Percentiles rank a stretch among this genome's conserved stretches.
These are phyloP conservation scores for Heterodera filipjevi DNA, from an alignment of 2,888 invertebrate species.

Conservation along the genomic window DNA sequence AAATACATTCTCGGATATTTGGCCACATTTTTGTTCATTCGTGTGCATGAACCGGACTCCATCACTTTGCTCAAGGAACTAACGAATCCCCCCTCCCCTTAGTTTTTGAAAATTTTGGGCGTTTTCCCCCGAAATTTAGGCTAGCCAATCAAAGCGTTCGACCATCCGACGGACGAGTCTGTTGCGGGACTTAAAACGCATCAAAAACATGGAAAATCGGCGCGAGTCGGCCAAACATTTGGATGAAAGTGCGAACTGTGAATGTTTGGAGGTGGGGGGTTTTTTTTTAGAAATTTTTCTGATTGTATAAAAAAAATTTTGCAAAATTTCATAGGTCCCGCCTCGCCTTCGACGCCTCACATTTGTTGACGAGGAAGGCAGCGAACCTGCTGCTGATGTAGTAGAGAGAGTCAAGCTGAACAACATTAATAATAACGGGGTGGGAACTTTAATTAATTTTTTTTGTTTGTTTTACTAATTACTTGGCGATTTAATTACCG, in stretches of 20 bases:
- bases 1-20: constrained; percentile 60
- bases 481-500: no score
- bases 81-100: no score
- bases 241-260: constrained; percentile 43
- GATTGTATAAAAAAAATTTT: constrained; percentile 6
- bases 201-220: constrained; percentile 58
- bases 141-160: constrained; percentile 52
- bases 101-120: not conserved
- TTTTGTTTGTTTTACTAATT: no score
- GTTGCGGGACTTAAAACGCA: constrained; percentile 57
- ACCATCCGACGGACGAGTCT: constrained; percentile 59
- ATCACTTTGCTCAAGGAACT: constrained; percentile 58
- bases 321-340: not conserved
- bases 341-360: constrained; percentile 5
- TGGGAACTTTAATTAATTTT: not conserved
- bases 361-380: constrained; percentile 2
- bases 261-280: constrained; percentile 38
- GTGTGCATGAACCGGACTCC: constrained; percentile 62
- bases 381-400: no score
- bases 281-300: not conserved
- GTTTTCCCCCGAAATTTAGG: constrained; percentile 21
- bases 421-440: not conserved
- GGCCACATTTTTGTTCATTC: constrained; percentile 60
- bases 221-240: constrained; percentile 38
- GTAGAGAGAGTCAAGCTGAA: not conserved